These are phyloP conservation scores for Sepioteuthis lessoniana DNA, from an alignment of 2,888 invertebrate genomes.

Conservation along the genomic window DNA sequence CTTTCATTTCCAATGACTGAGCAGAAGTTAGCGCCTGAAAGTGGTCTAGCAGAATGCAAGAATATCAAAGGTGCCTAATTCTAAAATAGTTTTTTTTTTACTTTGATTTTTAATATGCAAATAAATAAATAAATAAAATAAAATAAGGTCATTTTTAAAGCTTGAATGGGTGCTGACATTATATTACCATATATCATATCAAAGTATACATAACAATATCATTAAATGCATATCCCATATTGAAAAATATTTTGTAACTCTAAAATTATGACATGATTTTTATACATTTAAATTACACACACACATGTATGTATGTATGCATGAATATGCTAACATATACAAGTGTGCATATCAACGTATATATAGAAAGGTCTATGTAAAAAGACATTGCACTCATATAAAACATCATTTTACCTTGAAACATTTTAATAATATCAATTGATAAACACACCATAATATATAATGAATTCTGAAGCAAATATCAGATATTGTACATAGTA, in stretches of 20 bases:
- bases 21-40: neutral
- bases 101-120: conserved; percentile 33
- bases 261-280: no score
- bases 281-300: no score
- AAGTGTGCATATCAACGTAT: neutral
- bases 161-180: neutral
- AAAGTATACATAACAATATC: neutral
- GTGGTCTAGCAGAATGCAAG: neutral
- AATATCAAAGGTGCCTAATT: conserved; percentile 33
- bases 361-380: neutral
- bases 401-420: neutral
- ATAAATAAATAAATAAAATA: no score
- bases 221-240: neutral
- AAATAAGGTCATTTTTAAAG: neutral
- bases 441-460: no score
- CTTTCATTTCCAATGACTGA: conserved; percentile 33
- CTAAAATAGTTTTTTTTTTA: neutral
- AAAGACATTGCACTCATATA: neutral
- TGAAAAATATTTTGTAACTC: neutral
- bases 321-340: neutral
- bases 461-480: no score
- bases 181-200: neutral
- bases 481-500: no score
- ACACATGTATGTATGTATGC: neutral
- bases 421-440: no score